Evolutionary conservation across 2,113 vertebrate species (phyloP), one percentile per base, ranked within the genome.

Genomic region (Forbesichthys agassizii): DNA sequence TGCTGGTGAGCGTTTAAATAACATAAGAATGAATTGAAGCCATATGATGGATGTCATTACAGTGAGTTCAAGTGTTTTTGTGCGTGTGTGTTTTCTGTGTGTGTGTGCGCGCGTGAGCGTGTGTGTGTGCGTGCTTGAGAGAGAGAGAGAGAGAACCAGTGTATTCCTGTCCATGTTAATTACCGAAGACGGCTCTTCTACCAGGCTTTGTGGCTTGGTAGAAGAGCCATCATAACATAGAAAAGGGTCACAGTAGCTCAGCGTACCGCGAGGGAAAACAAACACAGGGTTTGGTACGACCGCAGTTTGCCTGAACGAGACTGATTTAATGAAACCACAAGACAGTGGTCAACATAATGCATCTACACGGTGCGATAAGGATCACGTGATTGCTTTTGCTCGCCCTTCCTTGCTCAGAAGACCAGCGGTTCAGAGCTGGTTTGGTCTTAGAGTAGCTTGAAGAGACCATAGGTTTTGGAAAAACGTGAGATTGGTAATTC

Each of bases 81-180:
- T 42, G 27, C n/a, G 33, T 58, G 42, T 53, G 53, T 16, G 59
- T 61, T 48, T 3, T 48, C 18, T 58, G 13, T n/a, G 33, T 66
- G 64, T 65, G 56, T 62, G 62, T 67, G 55, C 27, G 16, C 9
- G 16, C 8, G 55, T 57, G 55, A 8, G 55, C 20, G 55, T n/a
- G 14, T 55, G 13, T 55, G 54, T 0, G 54, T 20, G 0, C 2
- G 20, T 54, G 67, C 16, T 16, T 16, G 16, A 16, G 16, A 16
- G 16, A 16, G 20, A 55, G 61, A 78, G 20, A 20, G 20, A 20
- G 67, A 55, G 61, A 78, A 69, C 66, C 57, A 47, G 66, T 66
- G 68, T 78, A 75, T 78, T 81, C 80, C 69, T 60, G 74, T 66
- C 74, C 60, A 4, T 73, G 64, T 61, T 71, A 73, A 82, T 78